Base-by-base conservation (phyloP, 2,888 invertebrate species). In the Lithophane socia region DNA sequence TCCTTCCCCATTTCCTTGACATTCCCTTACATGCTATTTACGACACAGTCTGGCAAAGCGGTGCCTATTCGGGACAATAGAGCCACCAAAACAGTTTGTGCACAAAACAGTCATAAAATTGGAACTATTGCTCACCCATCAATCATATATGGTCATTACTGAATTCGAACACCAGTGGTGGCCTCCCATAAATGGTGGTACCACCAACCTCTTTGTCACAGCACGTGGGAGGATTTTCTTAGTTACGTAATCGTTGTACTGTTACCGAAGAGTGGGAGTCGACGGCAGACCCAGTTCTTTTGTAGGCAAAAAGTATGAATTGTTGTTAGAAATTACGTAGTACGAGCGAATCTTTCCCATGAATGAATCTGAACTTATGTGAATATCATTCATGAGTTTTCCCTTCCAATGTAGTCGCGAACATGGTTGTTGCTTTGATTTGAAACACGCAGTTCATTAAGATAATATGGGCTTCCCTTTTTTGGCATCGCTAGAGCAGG, bases 291-390 rank as follows among this genome's bases (percentile, higher is more conserved):
- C 83, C 79, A 89, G 82, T 87, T 83, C 81, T 83, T 88, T 75
- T 69, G 49, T 52, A 18, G 21, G 58, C 71, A 88, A 89, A 89
- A 88, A 88, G 37, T 24, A 56, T 52, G 69, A 75, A 87, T 89
- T 86, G 82, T 86, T 72, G 18, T 65, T 76, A 79, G 75, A 86
- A 84, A 89, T 88, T 87, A 89, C 84, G 88, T 89, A 84, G 83
- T 79, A 21, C 52, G 87, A 89, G 79, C 77, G 79, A 84, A 82
- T 86, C 66, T 87, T 89, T 88, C 88, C 76, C 88, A 89, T 82
- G 84, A 68, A 75, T 64, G 82, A 87, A 88, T 79, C 77, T 70
- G 58, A 70, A 64, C 12, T 75, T 79, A 79, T 86, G 82, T 79
- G 87, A 88, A 81, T 88, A 56, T 66, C 85, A 88, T 84, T 87